A percentile compares a stretch with the other conserved stretches of the same genome.
Evolutionary conservation across 2,797 vertebrate species (phyloP).

Genomic region (Coregonus sp.): DNA sequence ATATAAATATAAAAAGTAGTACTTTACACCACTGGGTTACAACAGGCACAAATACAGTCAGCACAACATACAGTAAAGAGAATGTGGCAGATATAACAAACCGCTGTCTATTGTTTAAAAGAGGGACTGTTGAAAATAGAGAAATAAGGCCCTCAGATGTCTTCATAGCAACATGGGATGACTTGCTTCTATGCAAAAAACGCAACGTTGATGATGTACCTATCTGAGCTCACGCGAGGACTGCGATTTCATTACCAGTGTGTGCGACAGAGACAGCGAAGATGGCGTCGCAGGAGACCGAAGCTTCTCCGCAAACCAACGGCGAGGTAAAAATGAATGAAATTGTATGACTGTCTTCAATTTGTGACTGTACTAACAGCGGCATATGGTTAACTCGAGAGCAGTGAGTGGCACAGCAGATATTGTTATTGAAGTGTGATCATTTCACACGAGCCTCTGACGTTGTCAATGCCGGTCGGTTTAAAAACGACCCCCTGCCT

Average conservation of each 20-base stretch:
- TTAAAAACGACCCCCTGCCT: conserved; percentile 63
- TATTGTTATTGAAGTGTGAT: conserved; percentile 1
- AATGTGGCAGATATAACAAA: no score
- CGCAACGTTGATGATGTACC: conserved; percentile 41
- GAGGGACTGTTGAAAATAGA: not conserved
- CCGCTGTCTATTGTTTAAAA: no score
- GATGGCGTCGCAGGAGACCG: conserved; percentile 83
- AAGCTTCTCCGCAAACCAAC: conserved; percentile 69
- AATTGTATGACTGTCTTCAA: not conserved
- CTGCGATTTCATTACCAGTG: conserved; percentile 49
- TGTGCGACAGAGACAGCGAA: conserved; percentile 77
- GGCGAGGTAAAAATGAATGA: conserved; percentile 80
- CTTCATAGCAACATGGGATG: not conserved
- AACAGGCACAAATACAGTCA: no score
- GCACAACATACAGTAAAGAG: no score
- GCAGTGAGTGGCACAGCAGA: not conserved
- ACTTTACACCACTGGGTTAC: no score
- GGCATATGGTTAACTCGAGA: not conserved
- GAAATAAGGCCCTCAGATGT: not conserved
- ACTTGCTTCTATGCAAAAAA: not conserved
- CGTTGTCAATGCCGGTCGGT: conserved; percentile 72
- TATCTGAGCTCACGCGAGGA: conserved; percentile 62
- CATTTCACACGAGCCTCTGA: conserved; percentile 53
- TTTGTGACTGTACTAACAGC: not conserved
- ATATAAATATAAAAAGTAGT: no score